A percentile compares a stretch with the other conserved stretches of the same genome.
Evolutionary conservation across 2,888 invertebrate species (phyloP).

Genomic region (Drosophila flavopinicola): DNA sequence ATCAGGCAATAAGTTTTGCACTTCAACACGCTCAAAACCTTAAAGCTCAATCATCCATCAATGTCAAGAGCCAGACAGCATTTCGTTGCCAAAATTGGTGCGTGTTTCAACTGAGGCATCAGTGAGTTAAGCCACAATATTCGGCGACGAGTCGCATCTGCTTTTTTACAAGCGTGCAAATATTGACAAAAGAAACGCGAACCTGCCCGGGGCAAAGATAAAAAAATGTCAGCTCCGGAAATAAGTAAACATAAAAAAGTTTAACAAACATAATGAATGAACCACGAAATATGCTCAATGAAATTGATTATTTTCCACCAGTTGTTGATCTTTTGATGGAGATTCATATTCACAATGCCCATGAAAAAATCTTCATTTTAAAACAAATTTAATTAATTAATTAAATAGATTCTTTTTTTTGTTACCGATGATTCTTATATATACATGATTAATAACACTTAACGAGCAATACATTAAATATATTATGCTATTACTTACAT

Average conservation of each 20-base stretch:
- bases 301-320: constrained; percentile 25
- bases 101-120: constrained; percentile 5
- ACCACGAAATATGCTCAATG: constrained; percentile 21
- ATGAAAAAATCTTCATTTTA: no score
- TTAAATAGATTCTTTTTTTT: not conserved
- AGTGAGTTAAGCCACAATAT: constrained; percentile 19
- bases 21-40: constrained; percentile 27
- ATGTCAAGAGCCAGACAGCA: constrained; percentile 25
- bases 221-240: not conserved
- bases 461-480: no score
- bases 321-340: not conserved
- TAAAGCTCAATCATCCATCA: constrained; percentile 41
- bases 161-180: constrained; percentile 41
- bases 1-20: constrained; percentile 41
- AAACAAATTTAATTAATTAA: not conserved
- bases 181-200: constrained; percentile 36
- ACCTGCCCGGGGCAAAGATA: not conserved
- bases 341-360: not conserved
- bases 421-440: no score
- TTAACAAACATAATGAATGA: constrained; percentile 25
- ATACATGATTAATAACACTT: no score
- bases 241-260: constrained; percentile 16
- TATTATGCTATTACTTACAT: no score
- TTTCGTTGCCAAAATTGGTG: constrained; percentile 27
- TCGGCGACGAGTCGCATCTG: constrained; percentile 21